Conservation (phyloP, 2,113 vertebrate genomes). For the Muntiacus reevesi region DNA sequence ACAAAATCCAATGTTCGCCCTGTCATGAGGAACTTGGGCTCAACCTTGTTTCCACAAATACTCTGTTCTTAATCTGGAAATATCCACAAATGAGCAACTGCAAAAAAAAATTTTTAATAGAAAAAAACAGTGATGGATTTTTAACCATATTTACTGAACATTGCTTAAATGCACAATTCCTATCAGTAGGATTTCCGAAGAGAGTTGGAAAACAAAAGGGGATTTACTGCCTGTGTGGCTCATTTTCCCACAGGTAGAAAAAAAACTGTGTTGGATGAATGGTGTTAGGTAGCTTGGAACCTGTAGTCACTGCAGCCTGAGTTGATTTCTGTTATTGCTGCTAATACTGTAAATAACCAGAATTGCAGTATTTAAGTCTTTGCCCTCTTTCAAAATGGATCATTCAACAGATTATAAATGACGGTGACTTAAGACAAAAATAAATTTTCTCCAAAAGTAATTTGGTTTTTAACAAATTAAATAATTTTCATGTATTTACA, state of each 20-base stretch:
- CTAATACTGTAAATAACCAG: background rate
- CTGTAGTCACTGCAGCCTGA: background rate
- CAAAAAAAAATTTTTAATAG: conserved; percentile 14
- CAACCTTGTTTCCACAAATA: conserved; percentile 20
- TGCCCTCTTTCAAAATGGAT: background rate
- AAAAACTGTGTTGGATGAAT: background rate
- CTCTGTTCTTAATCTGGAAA: background rate
- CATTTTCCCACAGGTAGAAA: background rate
- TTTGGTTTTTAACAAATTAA: background rate
- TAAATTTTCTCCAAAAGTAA: background rate
- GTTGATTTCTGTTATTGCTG: background rate
- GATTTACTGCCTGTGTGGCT: background rate
- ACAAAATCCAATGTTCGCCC: conserved; percentile 2
- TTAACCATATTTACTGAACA: background rate
- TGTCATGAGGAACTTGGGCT: conserved; percentile 13
- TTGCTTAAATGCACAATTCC: background rate
- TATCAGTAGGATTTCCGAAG: background rate
- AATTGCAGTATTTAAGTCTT: background rate
- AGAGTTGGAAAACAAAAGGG: background rate
- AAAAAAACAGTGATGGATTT: background rate
- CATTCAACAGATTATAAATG: background rate
- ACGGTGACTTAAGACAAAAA: background rate
- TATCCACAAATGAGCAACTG: background rate
- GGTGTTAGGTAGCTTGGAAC: background rate
- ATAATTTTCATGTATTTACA: background rate